Base-by-base conservation (phyloP, 1,140 invertebrate genomes). In the Aphidius gifuensis region DNA sequence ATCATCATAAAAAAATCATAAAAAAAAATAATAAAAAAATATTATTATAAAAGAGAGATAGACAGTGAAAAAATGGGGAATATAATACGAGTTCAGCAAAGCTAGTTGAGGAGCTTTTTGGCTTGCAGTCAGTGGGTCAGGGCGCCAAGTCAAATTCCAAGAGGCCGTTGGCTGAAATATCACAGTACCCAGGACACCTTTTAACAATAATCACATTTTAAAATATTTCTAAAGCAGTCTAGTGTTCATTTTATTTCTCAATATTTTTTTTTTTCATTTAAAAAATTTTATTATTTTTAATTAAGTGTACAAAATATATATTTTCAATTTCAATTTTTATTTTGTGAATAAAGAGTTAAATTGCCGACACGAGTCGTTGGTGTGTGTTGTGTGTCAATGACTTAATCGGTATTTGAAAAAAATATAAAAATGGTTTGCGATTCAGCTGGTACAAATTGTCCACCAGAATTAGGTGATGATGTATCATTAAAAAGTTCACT, bases 401-500 rank as follows among this genome's bases (percentile, higher is more conserved):
- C 6, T 45, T 54, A 45, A 9, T 9, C 5, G n/a, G 21, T 9
- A 21, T 21, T 16, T 40, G 45, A 42, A 54, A 11, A n/a, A 46
- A 9, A 9, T 9, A 45, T 7, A 39, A 71, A 58, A 65, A 81
- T 81, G 78, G 78, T 80, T 67, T 80, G 78, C 65, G 74, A 80
- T 61, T 79, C 73, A 44, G 70, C 71, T 64, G 71, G 71, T 66
- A 67, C 73, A 55, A 71, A 74, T 59, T 74, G 64, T 65, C 69
- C 73, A 47, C 60, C 77, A 68, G 71, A 81, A 76, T 58, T 75
- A 74, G 69, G 83, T 72, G 74, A 75, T 47, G 74, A 77, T 58
- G 83, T 83, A 49, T 85, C 84, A 64, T 74, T 91, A 56, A 85
- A 87, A 68, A 81, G 83, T 49, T 87, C 87, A 69, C 82, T 92